Evolutionary conservation across 1,140 invertebrate species (phyloP), one percentile per base, ranked within the genome.

Genomic region (Aphelenchoides fujianensis): DNA sequence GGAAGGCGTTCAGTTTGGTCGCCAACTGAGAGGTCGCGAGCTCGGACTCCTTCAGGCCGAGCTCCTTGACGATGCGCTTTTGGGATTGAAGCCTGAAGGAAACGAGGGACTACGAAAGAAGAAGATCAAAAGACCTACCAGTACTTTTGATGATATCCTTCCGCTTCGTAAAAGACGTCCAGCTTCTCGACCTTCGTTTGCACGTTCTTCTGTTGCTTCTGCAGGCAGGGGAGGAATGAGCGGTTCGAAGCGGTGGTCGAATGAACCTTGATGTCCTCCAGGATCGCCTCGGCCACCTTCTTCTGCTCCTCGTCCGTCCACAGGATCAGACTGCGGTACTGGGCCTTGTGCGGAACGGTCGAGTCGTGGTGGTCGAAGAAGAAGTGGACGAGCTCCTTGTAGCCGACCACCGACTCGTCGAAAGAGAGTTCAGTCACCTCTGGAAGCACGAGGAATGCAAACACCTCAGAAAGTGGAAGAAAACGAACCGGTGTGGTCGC

Each of bases 331-430:
- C 94, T 96, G 86, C 92, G 92, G 80, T 97, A 97, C 90, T 95
- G 88, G 67, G 84, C 91, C 88, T 94, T 85, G 91, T 92, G 67
- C 90, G 90, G 89, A 0, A 88, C 89, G 1, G 91, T 92, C 0
- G 95, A 88, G 82, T 97, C 91, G 83, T 97, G 94, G 83, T 93
- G 91, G 66, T 90, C 89, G 93, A 94, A 97, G 86, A 97, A 97
- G 70, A 93, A 85, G 32, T 90, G 85, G 27, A 97, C 85, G 9
- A 97, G 85, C 28, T 92, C 87, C 64, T 75, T 86, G 81, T 91
- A 97, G 1, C 88, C 88, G 3, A 92, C 89, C 3, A 88, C 79
- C 57, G 89, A 88, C 9, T 92, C 91, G 85, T 97, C 91, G 83
- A 89, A 97, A 82, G 95, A 91, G 59, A 97, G 88, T 83, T 95